phyloP scores from a whole-genome alignment of 2,797 vertebrate genomes.

The Lacerta agilis region DNA sequence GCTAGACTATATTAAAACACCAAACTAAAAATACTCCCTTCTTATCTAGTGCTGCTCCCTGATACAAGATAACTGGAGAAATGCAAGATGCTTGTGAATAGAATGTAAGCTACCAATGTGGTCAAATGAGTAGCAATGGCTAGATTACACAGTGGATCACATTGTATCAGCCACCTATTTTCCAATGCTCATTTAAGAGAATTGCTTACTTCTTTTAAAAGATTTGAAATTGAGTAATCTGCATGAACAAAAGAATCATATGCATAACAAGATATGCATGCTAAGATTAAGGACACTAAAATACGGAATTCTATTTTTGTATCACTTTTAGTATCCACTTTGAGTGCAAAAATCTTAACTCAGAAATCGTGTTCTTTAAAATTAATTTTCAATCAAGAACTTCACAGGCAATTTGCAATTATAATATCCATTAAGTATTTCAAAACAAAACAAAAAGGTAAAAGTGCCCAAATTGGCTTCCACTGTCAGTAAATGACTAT shows the following conservation, averaged over 20 bases:
- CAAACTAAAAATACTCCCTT: not conserved
- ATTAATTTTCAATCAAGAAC: not conserved
- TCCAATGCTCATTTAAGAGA: not conserved
- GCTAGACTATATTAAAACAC: not conserved
- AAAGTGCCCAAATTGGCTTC: not conserved
- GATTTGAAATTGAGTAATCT: not conserved
- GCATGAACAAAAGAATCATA: not conserved
- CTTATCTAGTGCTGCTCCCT: not conserved
- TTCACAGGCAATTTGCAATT: not conserved
- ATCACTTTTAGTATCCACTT: not conserved
- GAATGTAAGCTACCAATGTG: not conserved
- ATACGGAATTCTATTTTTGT: not conserved
- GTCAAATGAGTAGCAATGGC: not conserved
- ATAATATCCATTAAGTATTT: not conserved
- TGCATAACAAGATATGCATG: not conserved
- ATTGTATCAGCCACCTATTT: not conserved
- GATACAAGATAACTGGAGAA: not conserved
- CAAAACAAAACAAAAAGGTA: not conserved
- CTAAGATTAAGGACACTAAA: not conserved
- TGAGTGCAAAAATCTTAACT: not conserved
- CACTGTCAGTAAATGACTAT: not conserved
- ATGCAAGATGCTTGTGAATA: not conserved
- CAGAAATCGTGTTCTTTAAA: not conserved
- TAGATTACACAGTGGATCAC: not conserved
- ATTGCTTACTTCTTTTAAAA: conserved; percentile 10